Base-by-base conservation (phyloP, 2,888 invertebrate species). In the Bellardia bayeri region DNA sequence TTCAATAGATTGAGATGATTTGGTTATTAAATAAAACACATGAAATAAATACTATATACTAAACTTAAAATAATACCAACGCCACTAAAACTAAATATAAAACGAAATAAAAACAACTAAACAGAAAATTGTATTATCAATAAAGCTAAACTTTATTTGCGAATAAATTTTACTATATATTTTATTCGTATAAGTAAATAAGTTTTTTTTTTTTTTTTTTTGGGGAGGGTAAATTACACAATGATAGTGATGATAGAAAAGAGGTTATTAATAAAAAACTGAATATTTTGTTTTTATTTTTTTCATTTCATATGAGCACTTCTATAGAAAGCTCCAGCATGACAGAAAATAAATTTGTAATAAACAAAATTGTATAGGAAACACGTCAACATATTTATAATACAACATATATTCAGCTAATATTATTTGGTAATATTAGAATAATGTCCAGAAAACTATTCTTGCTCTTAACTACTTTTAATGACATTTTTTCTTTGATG, bases 1-100 rank as follows among this genome's bases (percentile, higher is more conserved):
- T 78, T 63, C 40, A 72, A 72, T 56, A 56, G 40, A 54, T 37
- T 33, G 40, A 56, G 56, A 72, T 72, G 56, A 72, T 72, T 72
- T 40, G 6, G 1, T 71, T 72, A 40, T 37, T 7, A 56, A 56
- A 23, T 16, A 51, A 69, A 49, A 30, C 45, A 51, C 49, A 33
- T 7, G 51, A 69, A 49, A 51, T 9, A 40, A 40, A 40, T 14
- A 40, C 42, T 37, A 37, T 37, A 37, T 37, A 64, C 16, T n/a
- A 8, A 42, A 42, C 33, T 37, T n/a, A 37, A 56, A 14, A 40
- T 23, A 40, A 51, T 11, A 66, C 37, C 5, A 76, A 14, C 37
- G 63, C 49, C 11, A 63, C 16, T 40, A 8, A 49, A 30, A n/a
- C 9, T 69, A 30, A n/a, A 4, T 51, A 68, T 0, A 69, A 33